phyloP scores from a whole-genome alignment of 2,113 vertebrate genomes.

The Formicarius rufipectus region DNA sequence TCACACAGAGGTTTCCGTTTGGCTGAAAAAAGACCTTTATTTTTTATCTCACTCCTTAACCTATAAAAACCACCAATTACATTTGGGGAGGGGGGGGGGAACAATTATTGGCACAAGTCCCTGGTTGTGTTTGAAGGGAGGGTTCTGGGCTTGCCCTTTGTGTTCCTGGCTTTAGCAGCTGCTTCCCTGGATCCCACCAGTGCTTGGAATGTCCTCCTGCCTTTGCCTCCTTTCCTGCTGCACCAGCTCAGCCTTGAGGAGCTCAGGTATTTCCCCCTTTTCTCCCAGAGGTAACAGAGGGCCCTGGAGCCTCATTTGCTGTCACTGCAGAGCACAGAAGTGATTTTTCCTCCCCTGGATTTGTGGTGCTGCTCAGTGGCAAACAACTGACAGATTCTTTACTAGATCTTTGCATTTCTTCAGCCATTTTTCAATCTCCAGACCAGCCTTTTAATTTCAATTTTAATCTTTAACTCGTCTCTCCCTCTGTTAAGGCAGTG shows the following conservation, averaged over 20 bases:
- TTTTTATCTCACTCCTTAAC: background rate
- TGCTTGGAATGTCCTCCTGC: background rate
- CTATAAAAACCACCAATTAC: no score
- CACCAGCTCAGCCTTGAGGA: accelerated
- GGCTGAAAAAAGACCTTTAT: background rate
- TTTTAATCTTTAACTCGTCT: background rate
- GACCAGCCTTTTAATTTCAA: background rate
- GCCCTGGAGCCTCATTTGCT: background rate
- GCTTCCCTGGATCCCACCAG: accelerated
- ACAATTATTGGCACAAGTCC: accelerated
- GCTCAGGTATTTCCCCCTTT: background rate
- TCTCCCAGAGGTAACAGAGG: background rate
- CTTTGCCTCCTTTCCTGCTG: background rate
- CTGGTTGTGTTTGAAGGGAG: background rate
- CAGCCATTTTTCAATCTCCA: background rate
- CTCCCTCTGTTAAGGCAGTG: background rate
- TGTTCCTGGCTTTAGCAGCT: background rate
- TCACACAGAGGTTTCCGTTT: accelerated
- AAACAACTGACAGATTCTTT: background rate
- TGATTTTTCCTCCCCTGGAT: background rate
- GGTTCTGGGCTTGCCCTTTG: background rate
- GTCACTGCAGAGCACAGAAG: background rate
- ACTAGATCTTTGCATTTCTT: background rate
- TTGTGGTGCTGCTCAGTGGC: background rate
- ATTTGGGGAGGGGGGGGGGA: no score